Base-by-base conservation (phyloP, 2,888 invertebrate species). In the Dasypogon diadema region DNA sequence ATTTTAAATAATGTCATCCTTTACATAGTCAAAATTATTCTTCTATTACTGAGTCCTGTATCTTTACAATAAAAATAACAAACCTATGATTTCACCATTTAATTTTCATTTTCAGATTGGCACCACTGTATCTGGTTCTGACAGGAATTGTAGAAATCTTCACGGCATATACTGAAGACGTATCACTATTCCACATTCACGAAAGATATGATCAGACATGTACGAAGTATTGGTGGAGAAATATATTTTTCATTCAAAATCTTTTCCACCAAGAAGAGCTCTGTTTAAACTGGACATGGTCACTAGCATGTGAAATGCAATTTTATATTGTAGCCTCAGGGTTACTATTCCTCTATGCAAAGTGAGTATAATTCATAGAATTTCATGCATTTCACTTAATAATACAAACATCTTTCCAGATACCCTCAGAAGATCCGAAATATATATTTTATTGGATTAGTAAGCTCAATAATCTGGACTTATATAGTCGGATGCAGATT, bases 241-340 rank as follows among this genome's bases (percentile, higher is more conserved):
- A 86, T 81, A 74, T 86, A 0, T 75, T 86, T 14, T 85, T 86
- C 75, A 84, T 86, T 21, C 86, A 86, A 77, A 86, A 86, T 79
- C 79, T 86, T 0, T 86, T 83, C 75, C 80, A 82, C 60, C 84
- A 84, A 76, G 81, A 83, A 16, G 83, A 86, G 4, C 83, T 87
- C 81, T 87, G 87, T 72, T 82, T 85, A 73, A 86, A 85, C 26
- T 87, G 87, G 87, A 85, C 85, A 16, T 87, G 87, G 86, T 86
- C 86, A 0, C 75, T 87, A 77, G 85, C 86, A 51, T 86, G 86
- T 75, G 86, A 86, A 79, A 86, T 86, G 86, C 86, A 86, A 79
- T 86, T 84, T 80, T 86, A 84, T 42, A 78, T 85, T 1, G 56
- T 86, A 34, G 84, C 84, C 56, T 83, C 84, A 14, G 78, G 80